Evolutionary conservation across 2,888 invertebrate genomes (phyloP).

Genomic region (Creontiades dilutus): DNA sequence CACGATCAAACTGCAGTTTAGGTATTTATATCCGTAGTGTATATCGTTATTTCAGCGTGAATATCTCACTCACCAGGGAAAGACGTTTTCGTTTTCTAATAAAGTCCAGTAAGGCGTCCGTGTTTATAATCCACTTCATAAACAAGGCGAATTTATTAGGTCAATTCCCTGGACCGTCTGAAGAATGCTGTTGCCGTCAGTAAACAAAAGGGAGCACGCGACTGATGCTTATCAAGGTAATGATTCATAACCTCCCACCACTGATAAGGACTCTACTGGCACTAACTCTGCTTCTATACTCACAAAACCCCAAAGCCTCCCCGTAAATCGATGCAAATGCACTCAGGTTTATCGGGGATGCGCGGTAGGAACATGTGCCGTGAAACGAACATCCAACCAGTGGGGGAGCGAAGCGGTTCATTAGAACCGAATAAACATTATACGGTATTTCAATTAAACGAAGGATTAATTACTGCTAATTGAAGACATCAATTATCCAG

Average conservation of each 20-base stretch:
- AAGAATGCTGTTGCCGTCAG: neutral
- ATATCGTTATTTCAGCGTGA: too few species aligned
- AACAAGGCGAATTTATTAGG: too few species aligned
- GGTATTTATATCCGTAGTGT: too few species aligned
- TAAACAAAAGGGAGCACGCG: neutral
- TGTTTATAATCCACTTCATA: too few species aligned
- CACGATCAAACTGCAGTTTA: too few species aligned
- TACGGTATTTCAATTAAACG: slow-evolving; percentile 59
- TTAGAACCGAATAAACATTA: slow-evolving; percentile 65
- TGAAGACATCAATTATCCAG: slow-evolving; percentile 57
- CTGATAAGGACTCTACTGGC: neutral
- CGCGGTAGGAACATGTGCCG: neutral
- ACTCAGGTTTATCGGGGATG: neutral
- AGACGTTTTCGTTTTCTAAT: too few species aligned
- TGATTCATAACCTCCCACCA: neutral
- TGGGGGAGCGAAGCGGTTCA: neutral
- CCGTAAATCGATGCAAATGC: neutral
- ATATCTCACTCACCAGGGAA: too few species aligned
- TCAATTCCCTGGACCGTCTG: too few species aligned
- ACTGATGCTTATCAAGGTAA: neutral
- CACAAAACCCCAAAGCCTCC: neutral
- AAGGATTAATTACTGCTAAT: slow-evolving; percentile 61
- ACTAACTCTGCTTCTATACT: neutral
- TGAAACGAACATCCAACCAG: neutral
- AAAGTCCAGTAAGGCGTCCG: too few species aligned